Evolutionary conservation across 2,113 vertebrate genomes (phyloP).

Genomic region (Lepus europaeus): DNA sequence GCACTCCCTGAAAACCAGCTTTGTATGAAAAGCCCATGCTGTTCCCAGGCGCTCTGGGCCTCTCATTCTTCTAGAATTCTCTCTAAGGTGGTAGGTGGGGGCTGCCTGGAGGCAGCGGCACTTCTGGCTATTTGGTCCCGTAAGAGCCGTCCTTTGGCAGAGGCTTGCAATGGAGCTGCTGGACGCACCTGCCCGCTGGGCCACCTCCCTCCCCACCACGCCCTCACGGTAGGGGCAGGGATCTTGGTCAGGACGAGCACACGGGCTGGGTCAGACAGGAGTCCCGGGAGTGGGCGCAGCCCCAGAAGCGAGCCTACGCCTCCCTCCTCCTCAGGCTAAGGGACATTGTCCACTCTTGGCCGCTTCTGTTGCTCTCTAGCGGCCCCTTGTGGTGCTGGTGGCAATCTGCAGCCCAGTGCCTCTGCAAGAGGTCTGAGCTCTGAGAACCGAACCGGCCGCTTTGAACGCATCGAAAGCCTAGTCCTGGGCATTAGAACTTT

Average conservation of each 20-base stretch:
- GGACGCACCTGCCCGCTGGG: neutral
- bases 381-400: constrained; percentile 74
- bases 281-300: too few species aligned
- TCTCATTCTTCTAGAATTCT: constrained; percentile 17
- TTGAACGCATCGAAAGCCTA: neutral
- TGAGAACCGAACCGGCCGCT: neutral
- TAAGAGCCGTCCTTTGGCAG: neutral
- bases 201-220: too few species aligned
- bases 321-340: constrained; percentile 24
- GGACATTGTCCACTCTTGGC: neutral
- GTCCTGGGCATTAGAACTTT: neutral
- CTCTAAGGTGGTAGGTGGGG: neutral
- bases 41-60: neutral
- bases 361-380: constrained; percentile 75
- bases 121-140: neutral
- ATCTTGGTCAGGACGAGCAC: too few species aligned
- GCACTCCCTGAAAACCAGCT: too few species aligned
- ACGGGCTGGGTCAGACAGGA: too few species aligned
- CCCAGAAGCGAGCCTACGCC: neutral
- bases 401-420: constrained; percentile 28
- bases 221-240: too few species aligned
- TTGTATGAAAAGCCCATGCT: neutral
- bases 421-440: neutral
- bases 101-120: neutral
- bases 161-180: neutral